Evolutionary conservation across 2,888 invertebrate genomes (phyloP).

Genomic region (Patella ulyssiponensis): DNA sequence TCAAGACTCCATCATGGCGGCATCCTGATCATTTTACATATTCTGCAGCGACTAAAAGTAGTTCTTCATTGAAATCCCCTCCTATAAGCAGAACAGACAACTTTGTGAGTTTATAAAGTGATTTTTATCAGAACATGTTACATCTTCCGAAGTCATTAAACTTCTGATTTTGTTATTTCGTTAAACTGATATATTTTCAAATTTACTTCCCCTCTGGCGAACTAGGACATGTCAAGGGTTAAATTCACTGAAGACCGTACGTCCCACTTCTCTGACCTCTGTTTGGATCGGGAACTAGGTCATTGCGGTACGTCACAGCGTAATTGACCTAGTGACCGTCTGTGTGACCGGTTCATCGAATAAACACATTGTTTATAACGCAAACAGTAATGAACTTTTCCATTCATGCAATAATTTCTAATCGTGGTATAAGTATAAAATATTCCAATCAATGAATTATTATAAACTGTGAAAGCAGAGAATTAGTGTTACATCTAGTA

Average conservation of each 20-base stretch:
- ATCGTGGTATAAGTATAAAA: no score
- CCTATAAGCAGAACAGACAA: no score
- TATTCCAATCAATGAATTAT: no score
- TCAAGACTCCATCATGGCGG: conserved; percentile 21
- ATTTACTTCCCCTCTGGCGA: conserved; percentile 5
- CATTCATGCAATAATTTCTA: no score
- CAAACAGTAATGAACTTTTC: no score
- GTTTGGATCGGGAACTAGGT: background rate
- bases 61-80: background rate
- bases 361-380: background rate
- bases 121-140: no score
- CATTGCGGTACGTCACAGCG: conserved; percentile 4
- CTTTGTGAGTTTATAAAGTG: no score
- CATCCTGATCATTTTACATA: conserved; percentile 17
- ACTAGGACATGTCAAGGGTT: conserved; percentile 5
- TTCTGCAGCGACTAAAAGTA: conserved; percentile 15
- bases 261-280: conserved; percentile 2
- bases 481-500: no score
- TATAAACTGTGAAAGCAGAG: no score
- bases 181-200: background rate
- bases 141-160: no score
- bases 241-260: background rate
- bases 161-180: no score
- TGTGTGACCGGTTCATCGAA: background rate
- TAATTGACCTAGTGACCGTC: background rate